Percentiles rank a stretch among this genome's conserved stretches.
Evolutionary conservation across 2,113 vertebrate species (phyloP).

Genomic region (Phylloscopus trochilus): DNA sequence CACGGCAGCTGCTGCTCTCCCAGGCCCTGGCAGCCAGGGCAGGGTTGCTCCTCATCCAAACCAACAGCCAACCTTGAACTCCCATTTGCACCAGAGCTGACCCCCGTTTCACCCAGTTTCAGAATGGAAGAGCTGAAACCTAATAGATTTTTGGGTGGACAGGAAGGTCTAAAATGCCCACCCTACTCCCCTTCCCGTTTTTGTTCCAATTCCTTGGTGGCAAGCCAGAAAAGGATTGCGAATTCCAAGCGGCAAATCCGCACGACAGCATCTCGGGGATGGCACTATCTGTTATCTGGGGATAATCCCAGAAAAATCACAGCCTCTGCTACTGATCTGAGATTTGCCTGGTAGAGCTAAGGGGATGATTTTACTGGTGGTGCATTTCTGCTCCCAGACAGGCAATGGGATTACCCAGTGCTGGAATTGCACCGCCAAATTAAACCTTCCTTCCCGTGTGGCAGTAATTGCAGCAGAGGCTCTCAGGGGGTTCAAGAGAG

Average conservation of each 20-base stretch:
- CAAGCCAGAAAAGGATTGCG: not conserved
- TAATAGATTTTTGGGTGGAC: not conserved
- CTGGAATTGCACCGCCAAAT: slow-evolving; percentile 35
- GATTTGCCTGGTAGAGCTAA: not conserved
- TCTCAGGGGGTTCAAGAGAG: not conserved
- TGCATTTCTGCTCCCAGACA: not conserved
- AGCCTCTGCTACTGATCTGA: not conserved
- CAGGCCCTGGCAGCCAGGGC: fast-evolving
- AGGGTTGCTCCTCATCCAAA: fast-evolving
- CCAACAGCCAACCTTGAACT: not conserved
- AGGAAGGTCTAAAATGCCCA: not conserved
- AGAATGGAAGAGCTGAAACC: not conserved
- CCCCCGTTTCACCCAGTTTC: not conserved
- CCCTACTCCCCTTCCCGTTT: fast-evolving
- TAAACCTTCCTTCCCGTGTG: slow-evolving; percentile 37
- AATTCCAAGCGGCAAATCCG: not conserved
- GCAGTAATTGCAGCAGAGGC: slow-evolving; percentile 10
- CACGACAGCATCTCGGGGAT: not conserved
- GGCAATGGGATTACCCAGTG: not conserved
- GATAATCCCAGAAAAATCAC: not conserved
- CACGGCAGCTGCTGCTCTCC: fast-evolving
- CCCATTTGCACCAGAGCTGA: not conserved
- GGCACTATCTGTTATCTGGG: not conserved
- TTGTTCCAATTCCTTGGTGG: not conserved
- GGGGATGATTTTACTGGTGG: not conserved